A percentile compares a stretch with the other conserved stretches of the same genome.
These are phyloP conservation scores for Philantomba maxwellii DNA, from an alignment of 2,113 vertebrate species.

Conservation along the genomic window DNA sequence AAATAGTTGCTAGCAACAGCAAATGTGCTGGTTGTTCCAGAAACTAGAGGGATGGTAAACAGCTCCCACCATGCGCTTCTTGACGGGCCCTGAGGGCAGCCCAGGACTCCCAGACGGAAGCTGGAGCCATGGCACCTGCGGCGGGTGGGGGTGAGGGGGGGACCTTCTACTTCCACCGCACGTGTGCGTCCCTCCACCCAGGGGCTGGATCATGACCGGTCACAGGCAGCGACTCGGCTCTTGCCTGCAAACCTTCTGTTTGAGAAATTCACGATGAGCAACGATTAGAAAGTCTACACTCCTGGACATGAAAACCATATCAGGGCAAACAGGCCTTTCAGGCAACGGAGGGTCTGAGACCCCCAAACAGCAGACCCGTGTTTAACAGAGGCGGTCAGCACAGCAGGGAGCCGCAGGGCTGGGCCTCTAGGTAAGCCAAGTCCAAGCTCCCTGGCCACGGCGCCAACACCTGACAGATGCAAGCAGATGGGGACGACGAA, in stretches of 20 bases:
- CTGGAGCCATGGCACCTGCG: too few species aligned
- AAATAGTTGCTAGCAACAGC: neutral
- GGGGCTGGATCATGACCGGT: neutral
- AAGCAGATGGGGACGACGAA: neutral
- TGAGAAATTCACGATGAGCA: neutral
- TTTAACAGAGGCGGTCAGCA: neutral
- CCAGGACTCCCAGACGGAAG: neutral
- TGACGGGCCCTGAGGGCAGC: neutral
- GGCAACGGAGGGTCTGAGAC: neutral
- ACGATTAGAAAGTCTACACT: neutral
- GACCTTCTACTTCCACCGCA: neutral
- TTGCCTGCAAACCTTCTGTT: neutral
- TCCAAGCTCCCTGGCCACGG: neutral
- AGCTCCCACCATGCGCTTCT: neutral
- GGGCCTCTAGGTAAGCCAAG: neutral
- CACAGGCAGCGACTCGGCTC: neutral
- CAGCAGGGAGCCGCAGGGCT: neutral
- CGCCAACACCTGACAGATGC: fast-evolving
- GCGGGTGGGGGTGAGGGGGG: too few species aligned
- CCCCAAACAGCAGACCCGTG: neutral
- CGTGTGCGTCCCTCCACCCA: neutral
- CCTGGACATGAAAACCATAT: too few species aligned
- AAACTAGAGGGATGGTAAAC: neutral
- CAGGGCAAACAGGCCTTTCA: neutral
- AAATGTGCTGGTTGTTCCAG: neutral